Base-by-base conservation (phyloP, 1,140 invertebrate genomes). In the Mamestra configurata region DNA sequence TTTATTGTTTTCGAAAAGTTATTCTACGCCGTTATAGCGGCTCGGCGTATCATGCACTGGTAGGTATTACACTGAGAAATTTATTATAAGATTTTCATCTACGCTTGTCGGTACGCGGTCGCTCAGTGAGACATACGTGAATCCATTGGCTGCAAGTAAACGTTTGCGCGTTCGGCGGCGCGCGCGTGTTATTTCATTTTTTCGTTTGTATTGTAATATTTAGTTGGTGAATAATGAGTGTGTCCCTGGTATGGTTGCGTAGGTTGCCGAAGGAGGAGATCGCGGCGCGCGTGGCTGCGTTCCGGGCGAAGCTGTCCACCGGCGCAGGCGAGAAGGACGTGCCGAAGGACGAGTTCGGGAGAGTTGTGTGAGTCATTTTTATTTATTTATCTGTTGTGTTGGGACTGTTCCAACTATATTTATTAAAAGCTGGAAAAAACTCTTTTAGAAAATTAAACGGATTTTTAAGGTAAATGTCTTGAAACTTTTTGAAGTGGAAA, bases 181-280 rank as follows among this genome's bases (percentile, higher is more conserved):
- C 78, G 51, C 76, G 24, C 49, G n/a, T 43, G 15, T 46, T 22
- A 35, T 20, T 59, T 72, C 0, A 53, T 18, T 35, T 15, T 61
- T 82, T 79, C 71, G 73, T 77, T 68, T 76, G 40, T 57, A 66
- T 64, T 66, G 72, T 61, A 59, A 68, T 70, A 79, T 75, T 57
- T 57, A 51, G 40, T 70, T 71, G 31, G 11, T 53, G 68, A 83
- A 80, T 91, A 89, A 94, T 94, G 92, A 93, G 90, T 78, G 90
- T 95, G 11, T 95, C 92, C 15, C 78, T 94, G 90, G 92, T 95
- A 46, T 93, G 91, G 92, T 85, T 95, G 84, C 95, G 89, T 88
- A 98, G 98, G 89, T 97, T 97, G 92, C 96, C 96, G 55, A 96
- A 97, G 86, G 97, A 98, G 86, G 97, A 98, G 90, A 98, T 98